Conservation (phyloP, 2,113 vertebrate species). For the Nothobranchius kuhntae region DNA sequence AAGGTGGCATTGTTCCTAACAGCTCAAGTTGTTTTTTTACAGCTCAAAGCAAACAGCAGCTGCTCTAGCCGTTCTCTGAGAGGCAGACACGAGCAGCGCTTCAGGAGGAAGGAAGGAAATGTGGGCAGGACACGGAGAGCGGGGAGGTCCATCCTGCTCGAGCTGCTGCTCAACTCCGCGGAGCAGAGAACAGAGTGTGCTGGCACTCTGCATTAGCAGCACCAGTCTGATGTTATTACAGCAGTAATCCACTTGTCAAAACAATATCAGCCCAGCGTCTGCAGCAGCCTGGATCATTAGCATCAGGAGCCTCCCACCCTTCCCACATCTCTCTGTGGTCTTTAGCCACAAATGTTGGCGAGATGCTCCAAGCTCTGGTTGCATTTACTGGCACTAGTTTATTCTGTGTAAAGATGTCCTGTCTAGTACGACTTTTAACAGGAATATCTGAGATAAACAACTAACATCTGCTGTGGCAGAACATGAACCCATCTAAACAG, state of each 20-base stretch:
- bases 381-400: too few relatives aligned
- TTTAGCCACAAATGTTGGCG: too few relatives aligned
- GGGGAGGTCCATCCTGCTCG: conserved; percentile 10
- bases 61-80: conserved; percentile 15
- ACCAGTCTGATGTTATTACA: conserved; percentile 65
- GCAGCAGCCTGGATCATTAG: conserved; percentile 47
- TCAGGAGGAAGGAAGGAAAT: conserved; percentile 36
- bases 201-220: conserved; percentile 65
- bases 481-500: background rate
- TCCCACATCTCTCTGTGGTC: too few relatives aligned
- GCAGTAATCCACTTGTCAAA: conserved; percentile 72
- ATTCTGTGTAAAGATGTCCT: too few relatives aligned
- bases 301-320: conserved; percentile 22
- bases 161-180: conserved; percentile 30
- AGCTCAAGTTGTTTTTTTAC: too few relatives aligned
- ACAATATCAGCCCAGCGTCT: conserved; percentile 64
- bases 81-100: conserved; percentile 35
- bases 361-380: too few relatives aligned
- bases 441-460: too few relatives aligned
- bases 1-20: conserved; percentile 19
- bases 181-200: conserved; percentile 58
- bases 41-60: background rate
- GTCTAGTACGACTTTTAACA: too few relatives aligned
- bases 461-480: background rate
- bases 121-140: conserved; percentile 9